Base-by-base conservation (phyloP, 1,140 invertebrate genomes). In the Eriosoma lanigerum region DNA sequence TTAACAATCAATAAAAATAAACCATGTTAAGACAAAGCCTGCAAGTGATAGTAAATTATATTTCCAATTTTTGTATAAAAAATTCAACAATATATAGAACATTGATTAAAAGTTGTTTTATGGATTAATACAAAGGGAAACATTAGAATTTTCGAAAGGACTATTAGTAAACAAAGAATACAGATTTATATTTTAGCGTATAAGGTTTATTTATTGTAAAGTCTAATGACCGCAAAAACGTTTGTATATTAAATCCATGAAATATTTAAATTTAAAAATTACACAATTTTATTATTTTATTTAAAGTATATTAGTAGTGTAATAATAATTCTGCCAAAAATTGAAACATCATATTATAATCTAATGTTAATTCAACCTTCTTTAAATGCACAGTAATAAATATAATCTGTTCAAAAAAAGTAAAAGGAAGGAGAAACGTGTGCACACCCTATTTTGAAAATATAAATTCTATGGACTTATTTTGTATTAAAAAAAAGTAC, bases 401-500 rank as follows among this genome's bases (percentile, higher is more conserved):
- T 58, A 38, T 58, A n/a, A n/a, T 24, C 75, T 78, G 75, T 60
- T 9, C 75, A 60, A 0, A 60, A 58, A 78, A 78, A 78, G 54
- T 78, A 29, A 26, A 78, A 78, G 75, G 75, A 48, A 78, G 24
- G 56, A 78, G 62, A 78, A 78, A 60, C 32, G 32, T 78, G 75
- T 78, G 75, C 75, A 78, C 75, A 78, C 75, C 75, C 75, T 78
- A 78, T 78, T 58, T 38, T 8, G 56, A 78, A 78, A 78, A 78
- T 58, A 78, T 78, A 78, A 54, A 48, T 44, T 62, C 75, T 78
- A 78, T 78, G 75, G 75, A 78, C 75, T 78, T 78, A 78, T 78
- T 78, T 78, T 78, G 75, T 78, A 78, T 78, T 78, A 78, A 78
- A 78, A 72, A 76, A 78, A 78, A 78, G 75, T 78, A 78, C 75